phyloP scores from a whole-genome alignment of 1,140 invertebrate species.

The Trichogramma pretiosum region DNA sequence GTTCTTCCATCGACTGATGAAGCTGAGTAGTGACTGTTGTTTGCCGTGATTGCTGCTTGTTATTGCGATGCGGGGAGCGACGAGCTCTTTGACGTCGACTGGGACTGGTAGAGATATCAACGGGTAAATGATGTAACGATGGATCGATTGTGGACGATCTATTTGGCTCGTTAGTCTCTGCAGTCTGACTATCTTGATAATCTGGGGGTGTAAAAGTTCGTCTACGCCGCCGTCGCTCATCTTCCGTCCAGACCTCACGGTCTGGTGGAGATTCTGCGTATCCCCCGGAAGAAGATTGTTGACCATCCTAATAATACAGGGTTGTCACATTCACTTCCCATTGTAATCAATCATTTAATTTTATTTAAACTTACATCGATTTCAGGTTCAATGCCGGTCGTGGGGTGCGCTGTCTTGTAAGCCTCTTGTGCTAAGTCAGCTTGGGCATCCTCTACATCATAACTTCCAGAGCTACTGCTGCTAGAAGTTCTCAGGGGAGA shows the following conservation, averaged over 20 bases:
- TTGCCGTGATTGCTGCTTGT: slow-evolving; percentile 16
- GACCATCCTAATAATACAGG: slow-evolving; percentile 53
- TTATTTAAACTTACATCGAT: slow-evolving; percentile 30
- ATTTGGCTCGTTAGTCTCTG: background rate
- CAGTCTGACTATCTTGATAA: slow-evolving; percentile 49
- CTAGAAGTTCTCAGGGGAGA: slow-evolving; percentile 36
- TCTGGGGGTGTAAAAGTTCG: slow-evolving; percentile 62
- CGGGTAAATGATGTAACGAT: too few species aligned
- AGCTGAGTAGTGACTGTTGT: slow-evolving; percentile 14
- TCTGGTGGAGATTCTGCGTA: slow-evolving; percentile 71
- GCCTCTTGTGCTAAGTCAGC: slow-evolving; percentile 29
- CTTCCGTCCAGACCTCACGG: slow-evolving; percentile 52
- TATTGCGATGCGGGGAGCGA: slow-evolving; percentile 16
- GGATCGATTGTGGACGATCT: background rate
- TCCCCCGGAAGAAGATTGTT: slow-evolving; percentile 68
- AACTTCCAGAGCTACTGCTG: slow-evolving; percentile 52
- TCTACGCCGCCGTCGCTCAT: slow-evolving; percentile 55
- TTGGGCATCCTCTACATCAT: slow-evolving; percentile 40
- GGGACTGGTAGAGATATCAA: slow-evolving; percentile 35
- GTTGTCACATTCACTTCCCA: slow-evolving; percentile 58
- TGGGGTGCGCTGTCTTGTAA: slow-evolving; percentile 16
- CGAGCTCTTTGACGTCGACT: slow-evolving; percentile 31
- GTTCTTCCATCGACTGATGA: slow-evolving; percentile 40
- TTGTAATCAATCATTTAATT: slow-evolving; percentile 29
- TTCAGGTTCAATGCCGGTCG: slow-evolving; percentile 33